Percentiles rank a stretch among this genome's conserved stretches.
phyloP scores from a whole-genome alignment of 2,888 invertebrate genomes.

The Melitaea athalia region DNA sequence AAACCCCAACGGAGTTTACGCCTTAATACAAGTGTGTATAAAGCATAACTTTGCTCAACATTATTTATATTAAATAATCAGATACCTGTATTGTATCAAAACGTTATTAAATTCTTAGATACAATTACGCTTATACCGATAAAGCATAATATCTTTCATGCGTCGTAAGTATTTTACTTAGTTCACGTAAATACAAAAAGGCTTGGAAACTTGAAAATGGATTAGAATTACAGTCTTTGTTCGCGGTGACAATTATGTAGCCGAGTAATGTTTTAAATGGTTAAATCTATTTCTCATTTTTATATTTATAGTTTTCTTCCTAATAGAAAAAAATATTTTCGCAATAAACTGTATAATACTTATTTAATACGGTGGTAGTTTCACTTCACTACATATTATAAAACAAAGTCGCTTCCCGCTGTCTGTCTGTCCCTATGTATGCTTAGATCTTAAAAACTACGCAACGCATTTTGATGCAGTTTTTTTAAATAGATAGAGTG shows the following conservation, averaged over 20 bases:
- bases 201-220: not conserved
- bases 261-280: not conserved
- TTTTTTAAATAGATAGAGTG: too few relatives aligned
- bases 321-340: not conserved
- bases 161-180: constrained; percentile 11
- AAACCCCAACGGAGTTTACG: not conserved
- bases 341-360: too few relatives aligned
- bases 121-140: constrained; percentile 27
- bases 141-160: constrained; percentile 31
- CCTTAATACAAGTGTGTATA: not conserved
- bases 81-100: constrained; percentile 5
- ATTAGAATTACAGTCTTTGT: constrained; percentile 12
- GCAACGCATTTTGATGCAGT: too few relatives aligned
- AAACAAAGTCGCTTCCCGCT: too few relatives aligned
- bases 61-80: not conserved
- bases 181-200: constrained; percentile 12
- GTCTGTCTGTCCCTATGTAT: too few relatives aligned
- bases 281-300: not conserved
- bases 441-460: too few relatives aligned
- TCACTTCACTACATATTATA: too few relatives aligned
- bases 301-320: not conserved
- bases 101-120: constrained; percentile 28
- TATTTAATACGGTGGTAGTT: too few relatives aligned
- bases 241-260: not conserved
- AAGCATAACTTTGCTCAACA: not conserved